Evolutionary conservation across 2,113 vertebrate species (phyloP), one percentile per base, ranked within the genome.

Genomic region (Origma solitaria): DNA sequence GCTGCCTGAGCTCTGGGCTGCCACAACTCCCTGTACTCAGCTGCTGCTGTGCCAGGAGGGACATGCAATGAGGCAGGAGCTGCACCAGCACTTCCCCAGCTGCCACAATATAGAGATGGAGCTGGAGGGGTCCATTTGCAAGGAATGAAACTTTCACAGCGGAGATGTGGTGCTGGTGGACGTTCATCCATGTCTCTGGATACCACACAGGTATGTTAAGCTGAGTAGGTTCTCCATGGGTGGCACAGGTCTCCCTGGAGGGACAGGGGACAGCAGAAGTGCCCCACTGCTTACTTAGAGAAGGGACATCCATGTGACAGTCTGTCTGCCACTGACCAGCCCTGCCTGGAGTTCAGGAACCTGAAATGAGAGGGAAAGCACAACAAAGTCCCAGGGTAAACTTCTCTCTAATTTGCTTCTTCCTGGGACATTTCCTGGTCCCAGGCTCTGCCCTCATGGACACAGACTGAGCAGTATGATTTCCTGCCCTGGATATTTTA

Each of bases 101-200:
- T 61, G 19, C 37, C 80, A 69, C 54, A 69, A 64, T 15, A 16
- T 20, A 33, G 40, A 31, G 47, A 28, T 0, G 0, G 57, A 28
- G 11, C 25, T 24, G 35, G 22, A 65, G 30, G 19, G 6, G 16
- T 42, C 49, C 10, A 3, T 0, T 11, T 65, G 47, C 47, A 54
- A 93, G 64, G 23, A 77, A 35, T 25, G 68, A 72, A 61, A 21
- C 17, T 7, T 60, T 66, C 0, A 0, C 16, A 85, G 44, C 50
- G 77, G 40, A 6, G 10, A 7, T 13, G 8, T 70, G 54, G 42
- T 78, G 81, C 38, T 83, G 73, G 24, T 69, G 31, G 50, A 35
- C 30, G 45, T 37, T 78, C 16, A 31, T 40, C 22, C 0, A 0
- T 65, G 62, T 54, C 1, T 11, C 65, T 92, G 65, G n/a, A 42